Evolutionary conservation across 1,140 invertebrate genomes (phyloP), one percentile per base, ranked within the genome.

Genomic region (Anoplolepis gracilipes): DNA sequence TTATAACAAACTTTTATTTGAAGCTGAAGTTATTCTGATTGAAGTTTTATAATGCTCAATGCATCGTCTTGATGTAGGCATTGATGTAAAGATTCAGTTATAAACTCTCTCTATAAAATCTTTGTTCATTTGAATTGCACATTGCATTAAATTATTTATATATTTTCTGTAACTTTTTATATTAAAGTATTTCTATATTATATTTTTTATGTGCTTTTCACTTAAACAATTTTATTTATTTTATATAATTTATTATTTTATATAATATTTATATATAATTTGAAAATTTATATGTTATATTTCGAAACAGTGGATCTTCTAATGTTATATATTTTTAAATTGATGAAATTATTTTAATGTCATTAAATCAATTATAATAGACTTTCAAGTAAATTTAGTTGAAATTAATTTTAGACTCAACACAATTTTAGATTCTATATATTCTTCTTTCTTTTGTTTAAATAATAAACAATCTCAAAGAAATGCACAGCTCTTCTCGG

Each of bases 381-480:
- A 49, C 7, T 64, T 77, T 25, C 28, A 64, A 62, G 19, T 77
- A 2, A 77, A 42, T 13, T 28, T 49, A 49, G 1, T 78, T 33
- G 25, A 28, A 53, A 49, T 78, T 64, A 78, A 65, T 65, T 78
- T n/a, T 19, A 28, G 8, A 7, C 6, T 49, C 10, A 28, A 67
- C 55, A n/a, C n/a, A n/a, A n/a, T n/a, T n/a, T n/a, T n/a, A n/a
- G n/a, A n/a, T n/a, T n/a, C n/a, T n/a, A n/a, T n/a, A n/a, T 36
- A 53, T 67, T 67, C 30, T 3, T 22, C 4, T 6, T 39, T 28
- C 13, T 19, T 2, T 19, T 30, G 39, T 25, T 28, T 79, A 64
- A 79, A 79, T 55, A 79, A 79, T 69, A 79, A 69, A 69, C 25
- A 65, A 22, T 42, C 25, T 46, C 6, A 39, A 55, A 36, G 22